These are phyloP conservation scores for Danio choprae DNA, from an alignment of 2,797 vertebrate species.

Conservation along the genomic window DNA sequence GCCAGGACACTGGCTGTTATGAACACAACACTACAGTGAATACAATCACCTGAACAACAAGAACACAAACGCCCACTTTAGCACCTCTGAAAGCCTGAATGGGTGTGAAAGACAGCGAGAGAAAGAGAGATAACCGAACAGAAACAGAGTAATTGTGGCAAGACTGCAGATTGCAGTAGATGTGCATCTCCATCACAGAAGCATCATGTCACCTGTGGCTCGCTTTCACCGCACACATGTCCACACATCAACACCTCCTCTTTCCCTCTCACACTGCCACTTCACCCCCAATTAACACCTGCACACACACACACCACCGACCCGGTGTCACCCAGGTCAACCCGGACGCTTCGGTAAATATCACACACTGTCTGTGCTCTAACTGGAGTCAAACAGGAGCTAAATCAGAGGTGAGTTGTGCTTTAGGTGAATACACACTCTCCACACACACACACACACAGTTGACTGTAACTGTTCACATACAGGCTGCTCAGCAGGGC, in stretches of 20 bases:
- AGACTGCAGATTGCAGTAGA: conserved; percentile 20
- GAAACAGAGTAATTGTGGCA: conserved; percentile 27
- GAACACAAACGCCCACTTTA: conserved; percentile 32
- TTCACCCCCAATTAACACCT: conserved; percentile 83
- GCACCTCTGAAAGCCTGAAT: conserved; percentile 30
- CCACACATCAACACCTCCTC: conserved; percentile 55
- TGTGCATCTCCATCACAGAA: conserved; percentile 48
- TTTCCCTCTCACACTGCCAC: conserved; percentile 59
- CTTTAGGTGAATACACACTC: conserved; percentile 16
- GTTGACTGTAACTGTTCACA: conserved; percentile 51
- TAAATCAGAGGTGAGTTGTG: conserved; percentile 53
- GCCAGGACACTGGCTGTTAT: conserved; percentile 67
- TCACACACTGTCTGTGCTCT: conserved; percentile 74
- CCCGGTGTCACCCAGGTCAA: conserved; percentile 65
- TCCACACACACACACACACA: conserved; percentile 1
- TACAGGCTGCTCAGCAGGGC: conserved; percentile 32
- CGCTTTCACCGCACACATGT: conserved; percentile 56
- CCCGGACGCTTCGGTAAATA: conserved; percentile 75
- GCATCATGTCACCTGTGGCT: conserved; percentile 53
- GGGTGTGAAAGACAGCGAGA: conserved; percentile 22
- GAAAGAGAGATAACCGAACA: conserved; percentile 9
- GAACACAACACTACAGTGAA: conserved; percentile 75
- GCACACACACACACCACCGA: conserved; percentile 53
- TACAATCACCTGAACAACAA: conserved; percentile 77
- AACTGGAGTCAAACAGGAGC: conserved; percentile 69